These are phyloP conservation scores for Zaprionus davidi DNA, from an alignment of 1,140 invertebrate genomes.

Conservation along the genomic window DNA sequence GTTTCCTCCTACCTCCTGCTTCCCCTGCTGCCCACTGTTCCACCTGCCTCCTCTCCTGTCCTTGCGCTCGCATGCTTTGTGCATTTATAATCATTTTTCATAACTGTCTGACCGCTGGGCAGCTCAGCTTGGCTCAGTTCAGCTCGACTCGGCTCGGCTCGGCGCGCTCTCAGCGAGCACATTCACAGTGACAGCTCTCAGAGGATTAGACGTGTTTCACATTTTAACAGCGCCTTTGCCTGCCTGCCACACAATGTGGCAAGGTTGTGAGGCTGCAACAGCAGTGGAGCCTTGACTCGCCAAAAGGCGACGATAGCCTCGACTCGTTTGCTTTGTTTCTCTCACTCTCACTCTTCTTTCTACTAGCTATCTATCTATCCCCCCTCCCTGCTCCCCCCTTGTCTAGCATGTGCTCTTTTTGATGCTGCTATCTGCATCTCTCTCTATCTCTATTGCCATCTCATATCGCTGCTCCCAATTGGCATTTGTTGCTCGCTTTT, in stretches of 20 bases:
- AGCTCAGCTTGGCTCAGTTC: conserved; percentile 10
- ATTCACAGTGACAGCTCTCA: conserved; percentile 82
- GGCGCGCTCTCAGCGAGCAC: conserved; percentile 26
- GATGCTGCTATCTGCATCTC: background rate
- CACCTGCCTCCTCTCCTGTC: conserved; percentile 3
- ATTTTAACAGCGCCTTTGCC: conserved; percentile 65
- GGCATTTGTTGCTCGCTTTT: conserved; percentile 53
- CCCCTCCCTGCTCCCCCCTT: background rate
- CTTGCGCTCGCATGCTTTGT: conserved; percentile 64
- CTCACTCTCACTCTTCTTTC: background rate
- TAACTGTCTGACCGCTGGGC: conserved; percentile 71
- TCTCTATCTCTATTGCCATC: background rate
- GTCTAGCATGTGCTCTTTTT: background rate
- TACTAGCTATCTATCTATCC: background rate
- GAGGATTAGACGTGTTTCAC: conserved; percentile 83
- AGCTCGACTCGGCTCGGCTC: no score
- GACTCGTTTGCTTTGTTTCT: conserved; percentile 38
- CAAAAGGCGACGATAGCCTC: conserved; percentile 55
- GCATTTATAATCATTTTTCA: conserved; percentile 82
- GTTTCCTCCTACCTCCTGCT: background rate
- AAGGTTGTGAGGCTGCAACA: conserved; percentile 11
- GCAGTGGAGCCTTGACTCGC: background rate
- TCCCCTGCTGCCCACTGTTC: background rate
- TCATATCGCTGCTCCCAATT: conserved; percentile 23
- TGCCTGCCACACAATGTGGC: conserved; percentile 24